phyloP scores from a whole-genome alignment of 1,140 invertebrate species.

The Nylanderia fulva region DNA sequence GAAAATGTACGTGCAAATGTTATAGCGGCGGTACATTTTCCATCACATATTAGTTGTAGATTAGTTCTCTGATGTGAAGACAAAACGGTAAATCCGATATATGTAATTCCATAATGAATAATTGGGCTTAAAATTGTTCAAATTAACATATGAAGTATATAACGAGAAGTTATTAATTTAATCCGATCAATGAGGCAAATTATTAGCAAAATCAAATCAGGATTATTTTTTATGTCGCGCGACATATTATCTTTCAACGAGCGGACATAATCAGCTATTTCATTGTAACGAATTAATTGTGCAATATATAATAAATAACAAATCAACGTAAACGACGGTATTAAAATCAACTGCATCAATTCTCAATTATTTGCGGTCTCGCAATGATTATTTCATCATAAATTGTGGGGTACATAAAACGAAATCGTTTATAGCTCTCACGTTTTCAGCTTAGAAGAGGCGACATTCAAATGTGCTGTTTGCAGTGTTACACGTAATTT shows the following conservation, averaged over 20 bases:
- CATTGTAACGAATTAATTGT: conserved; percentile 26
- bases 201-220: conserved; percentile 50
- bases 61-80: conserved; percentile 49
- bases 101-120: conserved; percentile 74
- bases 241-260: conserved; percentile 12
- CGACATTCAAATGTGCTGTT: conserved; percentile 13
- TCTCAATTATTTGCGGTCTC: conserved; percentile 21
- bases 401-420: background rate
- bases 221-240: conserved; percentile 19
- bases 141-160: conserved; percentile 15
- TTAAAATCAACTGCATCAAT: conserved; percentile 17
- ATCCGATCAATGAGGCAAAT: conserved; percentile 54
- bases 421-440: background rate
- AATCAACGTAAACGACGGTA: background rate
- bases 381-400: background rate
- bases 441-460: background rate
- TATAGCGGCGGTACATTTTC: background rate
- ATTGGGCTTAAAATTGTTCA: conserved; percentile 46
- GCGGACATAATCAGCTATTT: conserved; percentile 16
- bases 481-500: conserved; percentile 67
- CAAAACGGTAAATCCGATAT: conserved; percentile 46
- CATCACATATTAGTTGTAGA: conserved; percentile 14
- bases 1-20: background rate
- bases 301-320: conserved; percentile 25
- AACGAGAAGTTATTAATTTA: conserved; percentile 53